Evolutionary conservation across 2,888 invertebrate species (phyloP).

Genomic region (Hetaerina titia): DNA sequence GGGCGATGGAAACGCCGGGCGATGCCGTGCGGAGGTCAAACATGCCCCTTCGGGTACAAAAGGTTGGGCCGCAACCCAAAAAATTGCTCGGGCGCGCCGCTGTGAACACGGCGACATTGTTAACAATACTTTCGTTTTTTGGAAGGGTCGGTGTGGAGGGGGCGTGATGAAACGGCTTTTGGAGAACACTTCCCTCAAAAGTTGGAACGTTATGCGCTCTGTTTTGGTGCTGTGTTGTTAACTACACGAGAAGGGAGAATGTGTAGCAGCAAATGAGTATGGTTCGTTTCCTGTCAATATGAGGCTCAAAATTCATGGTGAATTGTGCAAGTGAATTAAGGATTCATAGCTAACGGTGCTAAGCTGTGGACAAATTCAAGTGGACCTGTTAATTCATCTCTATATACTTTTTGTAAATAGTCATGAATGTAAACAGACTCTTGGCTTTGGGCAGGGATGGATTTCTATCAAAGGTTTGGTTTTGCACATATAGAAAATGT

Average conservation of each 20-base stretch:
- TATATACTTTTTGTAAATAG: no score
- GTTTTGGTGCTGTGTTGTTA: neutral
- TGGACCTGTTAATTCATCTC: no score
- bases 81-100: neutral
- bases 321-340: no score
- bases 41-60: neutral
- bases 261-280: neutral
- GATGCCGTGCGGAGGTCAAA: neutral
- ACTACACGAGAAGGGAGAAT: neutral
- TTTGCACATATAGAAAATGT: no score
- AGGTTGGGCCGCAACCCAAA: neutral
- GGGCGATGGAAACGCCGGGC: neutral
- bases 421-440: no score
- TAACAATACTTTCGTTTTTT: conserved; percentile 9
- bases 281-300: neutral
- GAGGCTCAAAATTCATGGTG: no score
- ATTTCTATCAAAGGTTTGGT: no score
- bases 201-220: neutral
- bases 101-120: neutral
- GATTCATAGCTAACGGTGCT: no score
- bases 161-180: neutral
- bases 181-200: neutral
- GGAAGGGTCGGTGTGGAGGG: neutral
- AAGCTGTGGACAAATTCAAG: no score
- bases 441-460: no score